Evolutionary conservation across 2,888 invertebrate genomes (phyloP), one percentile per base, ranked within the genome.

Genomic region (Erebia epiphron): DNA sequence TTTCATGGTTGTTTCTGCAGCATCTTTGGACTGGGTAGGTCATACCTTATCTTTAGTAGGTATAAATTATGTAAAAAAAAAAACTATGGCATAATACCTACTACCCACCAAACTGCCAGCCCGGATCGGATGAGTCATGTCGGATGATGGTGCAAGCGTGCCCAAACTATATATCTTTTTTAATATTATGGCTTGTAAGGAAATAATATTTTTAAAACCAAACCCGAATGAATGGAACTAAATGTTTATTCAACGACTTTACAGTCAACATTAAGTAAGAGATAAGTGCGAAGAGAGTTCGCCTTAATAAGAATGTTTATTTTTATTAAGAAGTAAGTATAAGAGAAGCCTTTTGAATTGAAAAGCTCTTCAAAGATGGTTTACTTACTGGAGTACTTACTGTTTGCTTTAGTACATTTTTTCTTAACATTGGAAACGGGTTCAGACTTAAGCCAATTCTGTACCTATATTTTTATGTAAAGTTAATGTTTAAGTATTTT

Each of bases 321-420:
- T 65, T 69, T 69, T 66, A 66, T 66, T 66, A 66, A 21, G 56
- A 56, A 66, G 57, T 66, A 43, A 65, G 65, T 65, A 56, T 43
- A 56, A 56, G 56, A 56, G 56, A 56, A 65, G 65, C 52, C 65
- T 66, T 66, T 57, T 57, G 56, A 57, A 66, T 46, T 41, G 56
- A 43, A 66, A 56, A 43, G 43, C 54, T 57, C 56, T 43, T 66
- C 56, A 41, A 66, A 66, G 65, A 10, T 13, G 43, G n/a, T 46
- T 57, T 57, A 66, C 66, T 57, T 43, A 46, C 21, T 43, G 56
- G 41, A 56, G 52, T 64, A 41, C 21, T 21, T 54, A 54, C 63
- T 41, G 64, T 64, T 64, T 54, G 64, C 52, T 35, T 64, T 52
- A 35, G 35, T 64, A 41, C 54, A 13, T 64, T 64, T 64, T 54